Evolutionary conservation across 2,797 vertebrate species (phyloP), one percentile per base, ranked within the genome.

Genomic region (Danio choprae): DNA sequence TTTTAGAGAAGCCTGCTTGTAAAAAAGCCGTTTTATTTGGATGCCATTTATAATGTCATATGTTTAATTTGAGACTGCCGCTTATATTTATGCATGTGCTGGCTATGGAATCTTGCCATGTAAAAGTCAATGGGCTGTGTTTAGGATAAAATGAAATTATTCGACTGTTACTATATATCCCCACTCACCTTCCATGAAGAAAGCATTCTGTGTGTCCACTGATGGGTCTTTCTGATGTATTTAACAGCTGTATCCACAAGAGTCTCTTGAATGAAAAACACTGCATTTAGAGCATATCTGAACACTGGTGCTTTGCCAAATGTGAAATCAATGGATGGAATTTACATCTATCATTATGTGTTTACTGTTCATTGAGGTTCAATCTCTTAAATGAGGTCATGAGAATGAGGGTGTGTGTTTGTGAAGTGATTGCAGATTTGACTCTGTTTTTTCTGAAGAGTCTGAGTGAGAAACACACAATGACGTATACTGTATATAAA

Each of bases 221-320:
- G 11, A 29, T 15, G 15, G 22, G 6, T 38, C 56, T 3, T 74
- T 18, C 22, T 51, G 73, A 63, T 51, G 44, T n/a, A 40, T 63
- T 51, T 10, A 40, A 63, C 73, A 74, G 43, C 44, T 74, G 73
- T 63, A 43, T 74, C 44, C 4, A 16, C n/a, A 9, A 13, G 73
- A 38, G 60, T 43, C 29, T 18, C 86, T 85, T 80, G 85, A 48
- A 48, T 86, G 68, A n/a, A 84, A 88, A 87, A 86, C 85, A 84
- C 13, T 77, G 87, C 80, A 89, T 85, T 38, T 56, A 2, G 86
- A 88, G 87, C 84, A 75, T 88, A 87, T 87, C 84, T 55, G 85
- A 77, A 76, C 29, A 55, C 79, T 53, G 90, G 89, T 81, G 36
- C 12, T 1, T 44, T 1, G 89, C 90, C 90, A 91, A 88, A 89